A percentile compares a stretch with the other conserved stretches of the same genome.
Evolutionary conservation across 2,113 vertebrate species (phyloP).

Genomic region (Toxostoma redivivum): DNA sequence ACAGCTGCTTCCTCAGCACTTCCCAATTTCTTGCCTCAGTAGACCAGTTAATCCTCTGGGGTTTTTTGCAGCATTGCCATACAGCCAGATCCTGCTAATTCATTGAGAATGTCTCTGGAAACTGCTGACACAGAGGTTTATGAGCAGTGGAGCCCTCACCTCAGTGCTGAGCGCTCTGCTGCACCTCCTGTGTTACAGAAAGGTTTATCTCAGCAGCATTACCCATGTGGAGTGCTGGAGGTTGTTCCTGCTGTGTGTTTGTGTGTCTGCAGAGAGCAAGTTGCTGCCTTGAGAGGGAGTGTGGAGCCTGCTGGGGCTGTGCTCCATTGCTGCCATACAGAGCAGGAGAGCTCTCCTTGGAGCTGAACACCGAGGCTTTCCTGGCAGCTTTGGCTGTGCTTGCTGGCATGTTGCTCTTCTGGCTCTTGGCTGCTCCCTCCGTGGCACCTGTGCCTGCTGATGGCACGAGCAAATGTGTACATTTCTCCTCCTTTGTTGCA

Average conservation of each 20-base stretch:
- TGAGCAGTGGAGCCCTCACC: neutral
- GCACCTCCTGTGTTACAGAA: neutral
- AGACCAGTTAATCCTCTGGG: neutral
- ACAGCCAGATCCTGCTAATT: neutral
- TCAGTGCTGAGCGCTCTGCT: neutral
- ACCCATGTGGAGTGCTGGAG: accelerated
- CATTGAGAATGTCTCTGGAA: neutral
- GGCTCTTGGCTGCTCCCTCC: neutral
- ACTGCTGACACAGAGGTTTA: neutral
- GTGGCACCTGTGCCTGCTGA: neutral
- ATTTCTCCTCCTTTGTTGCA: neutral
- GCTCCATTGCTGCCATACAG: accelerated
- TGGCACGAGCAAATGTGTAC: neutral
- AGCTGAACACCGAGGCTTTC: accelerated
- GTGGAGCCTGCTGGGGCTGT: neutral
- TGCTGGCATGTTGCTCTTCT: neutral
- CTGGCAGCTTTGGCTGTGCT: neutral
- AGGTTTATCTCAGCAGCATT: neutral
- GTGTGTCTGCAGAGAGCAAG: accelerated
- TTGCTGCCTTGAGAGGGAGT: neutral
- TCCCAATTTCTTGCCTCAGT: neutral
- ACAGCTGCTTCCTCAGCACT: neutral
- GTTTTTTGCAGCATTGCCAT: neutral
- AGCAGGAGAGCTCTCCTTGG: neutral
- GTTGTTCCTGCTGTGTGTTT: neutral